Base-by-base conservation (phyloP, 2,888 invertebrate genomes). In the Campaea margaritaria region DNA sequence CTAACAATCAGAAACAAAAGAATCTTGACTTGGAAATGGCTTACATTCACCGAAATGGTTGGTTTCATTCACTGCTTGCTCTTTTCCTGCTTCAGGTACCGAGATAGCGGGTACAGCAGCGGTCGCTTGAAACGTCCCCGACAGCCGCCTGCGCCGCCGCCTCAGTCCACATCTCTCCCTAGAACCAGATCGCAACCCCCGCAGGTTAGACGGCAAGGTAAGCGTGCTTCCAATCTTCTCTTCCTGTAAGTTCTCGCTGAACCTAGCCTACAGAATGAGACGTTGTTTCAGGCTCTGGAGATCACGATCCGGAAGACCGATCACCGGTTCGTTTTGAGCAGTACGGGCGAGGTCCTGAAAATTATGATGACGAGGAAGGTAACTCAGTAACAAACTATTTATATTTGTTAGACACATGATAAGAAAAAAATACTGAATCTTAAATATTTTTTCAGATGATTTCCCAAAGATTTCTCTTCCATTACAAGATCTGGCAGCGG, bases 401-500 rank as follows among this genome's bases (percentile, higher is more conserved):
- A 12, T 38, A 14, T 8, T 12, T 10, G 21, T 21, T 21, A 21
- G 2, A 5, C 5, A 2, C 21, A 21, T 21, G 21, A 21, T 21
- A 21, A 21, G 21, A 21, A 21, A 3, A 21, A 21, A 21, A 3
- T 21, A 2, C 5, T 21, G 21, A 21, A 21, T 5, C 5, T 21
- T 21, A 3, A 5, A 2, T 21, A 21, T 5, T 21, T 61, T 78
- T 75, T 2, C 81, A 89, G 91, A 82, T 34, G 85, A 86, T 0
- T 91, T 90, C 27, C 92, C 90, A n/a, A 90, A 86, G 69, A 89
- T 93, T 62, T 88, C 91, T 0, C 74, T 92, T 2, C 91, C 92
- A 0, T 67, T 92, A 3, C 86, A 87, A 81, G 91, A 93, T 62
- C 69, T 91, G n/a, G 89, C 87, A 63, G 88, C 90, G 10, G 92